A percentile compares a stretch with the other conserved stretches of the same genome.
Evolutionary conservation across 2,888 invertebrate species (phyloP).

Genomic region (Diachrysia chrysitis): DNA sequence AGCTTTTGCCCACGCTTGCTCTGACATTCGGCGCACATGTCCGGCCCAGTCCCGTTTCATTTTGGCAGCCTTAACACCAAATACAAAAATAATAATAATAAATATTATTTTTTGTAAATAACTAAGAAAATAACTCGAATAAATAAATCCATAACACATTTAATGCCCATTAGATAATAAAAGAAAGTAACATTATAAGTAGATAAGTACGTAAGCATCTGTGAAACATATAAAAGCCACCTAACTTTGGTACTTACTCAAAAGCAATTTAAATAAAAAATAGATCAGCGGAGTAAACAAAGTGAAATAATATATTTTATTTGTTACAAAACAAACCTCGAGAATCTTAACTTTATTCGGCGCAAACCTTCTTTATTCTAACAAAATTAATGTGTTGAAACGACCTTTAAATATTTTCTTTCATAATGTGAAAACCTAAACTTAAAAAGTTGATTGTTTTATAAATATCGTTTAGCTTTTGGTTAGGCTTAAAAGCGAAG

Average conservation of each 20-base stretch:
- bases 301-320: constrained; percentile 17
- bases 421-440: constrained; percentile 13
- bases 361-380: constrained; percentile 28
- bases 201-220: not conserved
- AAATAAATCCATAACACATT: not conserved
- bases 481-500: constrained; percentile 48
- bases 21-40: too few relatives aligned
- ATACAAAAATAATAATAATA: too few relatives aligned
- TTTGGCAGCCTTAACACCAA: too few relatives aligned
- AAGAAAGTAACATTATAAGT: not conserved
- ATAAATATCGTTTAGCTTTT: constrained; percentile 26
- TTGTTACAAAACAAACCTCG: constrained; percentile 14
- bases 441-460: constrained; percentile 36
- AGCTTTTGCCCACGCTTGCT: too few relatives aligned
- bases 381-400: constrained; percentile 18
- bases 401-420: constrained; percentile 22
- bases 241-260: constrained; percentile 23
- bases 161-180: not conserved
- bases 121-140: not conserved
- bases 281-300: constrained; percentile 7
- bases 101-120: too few relatives aligned
- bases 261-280: constrained; percentile 39
- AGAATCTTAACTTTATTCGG: constrained; percentile 27
- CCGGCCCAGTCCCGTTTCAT: too few relatives aligned
- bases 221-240: constrained; percentile 29